These are phyloP conservation scores for Archilochus colubris DNA, from an alignment of 2,113 vertebrate genomes.

Conservation along the genomic window DNA sequence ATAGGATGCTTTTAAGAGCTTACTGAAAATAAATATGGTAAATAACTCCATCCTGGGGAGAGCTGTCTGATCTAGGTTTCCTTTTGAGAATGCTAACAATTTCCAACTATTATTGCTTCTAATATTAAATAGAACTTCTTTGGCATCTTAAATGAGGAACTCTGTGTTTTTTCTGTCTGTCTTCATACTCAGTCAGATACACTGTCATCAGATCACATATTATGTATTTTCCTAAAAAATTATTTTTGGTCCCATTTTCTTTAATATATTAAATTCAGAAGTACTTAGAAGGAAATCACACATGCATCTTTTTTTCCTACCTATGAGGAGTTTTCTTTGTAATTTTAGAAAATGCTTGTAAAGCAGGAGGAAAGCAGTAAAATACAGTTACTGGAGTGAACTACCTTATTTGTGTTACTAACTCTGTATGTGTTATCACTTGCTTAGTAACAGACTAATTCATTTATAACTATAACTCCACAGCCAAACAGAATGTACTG, in stretches of 20 bases:
- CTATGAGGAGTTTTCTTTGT: neutral
- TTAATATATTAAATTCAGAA: neutral
- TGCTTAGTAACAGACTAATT: neutral
- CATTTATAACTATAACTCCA: neutral
- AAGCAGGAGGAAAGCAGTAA: neutral
- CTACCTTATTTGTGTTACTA: neutral
- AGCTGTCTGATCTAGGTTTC: neutral
- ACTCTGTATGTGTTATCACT: neutral
- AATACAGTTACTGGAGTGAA: neutral
- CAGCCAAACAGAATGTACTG: neutral
- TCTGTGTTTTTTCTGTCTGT: neutral
- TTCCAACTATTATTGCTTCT: neutral
- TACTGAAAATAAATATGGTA: neutral
- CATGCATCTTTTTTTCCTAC: neutral
- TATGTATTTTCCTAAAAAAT: neutral
- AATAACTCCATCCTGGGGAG: neutral
- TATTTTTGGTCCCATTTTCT: neutral
- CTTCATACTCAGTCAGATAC: neutral
- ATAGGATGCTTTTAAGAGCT: neutral
- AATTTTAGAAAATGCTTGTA: neutral
- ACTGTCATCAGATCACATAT: neutral
- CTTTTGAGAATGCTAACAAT: neutral
- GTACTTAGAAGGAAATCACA: neutral
- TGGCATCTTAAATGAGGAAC: neutral
- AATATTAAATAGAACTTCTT: neutral